These are phyloP conservation scores for Atherinosoma microstoma DNA, from an alignment of 2,797 vertebrate genomes.

Conservation along the genomic window DNA sequence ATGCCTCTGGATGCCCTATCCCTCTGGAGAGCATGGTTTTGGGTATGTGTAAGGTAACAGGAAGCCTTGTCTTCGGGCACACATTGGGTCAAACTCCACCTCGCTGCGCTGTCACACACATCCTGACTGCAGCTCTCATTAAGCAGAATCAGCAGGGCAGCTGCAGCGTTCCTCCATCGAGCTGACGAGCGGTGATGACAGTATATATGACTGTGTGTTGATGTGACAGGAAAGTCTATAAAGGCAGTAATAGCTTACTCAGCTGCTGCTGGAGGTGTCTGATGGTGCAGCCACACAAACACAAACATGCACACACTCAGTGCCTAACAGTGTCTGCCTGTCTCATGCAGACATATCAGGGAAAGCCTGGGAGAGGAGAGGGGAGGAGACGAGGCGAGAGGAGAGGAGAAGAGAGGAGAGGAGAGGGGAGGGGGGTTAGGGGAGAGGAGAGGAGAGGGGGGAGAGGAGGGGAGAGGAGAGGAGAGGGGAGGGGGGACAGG, in stretches of 20 bases:
- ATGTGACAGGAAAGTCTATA: constrained; percentile 13
- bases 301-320: background rate
- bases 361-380: too few species aligned
- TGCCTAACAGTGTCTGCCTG: too few species aligned
- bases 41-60: constrained; percentile 8
- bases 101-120: constrained; percentile 40
- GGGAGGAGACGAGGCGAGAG: too few species aligned
- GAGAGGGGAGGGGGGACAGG: too few species aligned
- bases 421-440: too few species aligned
- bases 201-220: background rate
- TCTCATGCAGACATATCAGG: too few species aligned
- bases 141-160: background rate
- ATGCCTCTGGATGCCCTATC: too few species aligned
- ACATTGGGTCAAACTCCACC: constrained; percentile 34
- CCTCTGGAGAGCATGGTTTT: background rate
- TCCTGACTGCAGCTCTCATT: constrained; percentile 25
- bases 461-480: too few species aligned
- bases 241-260: constrained; percentile 22
- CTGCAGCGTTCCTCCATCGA: constrained; percentile 5
- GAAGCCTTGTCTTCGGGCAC: constrained; percentile 8
- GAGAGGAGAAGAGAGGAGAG: too few species aligned
- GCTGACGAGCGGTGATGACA: constrained; percentile 42
- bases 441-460: too few species aligned
- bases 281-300: constrained; percentile 5
- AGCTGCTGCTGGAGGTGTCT: constrained; percentile 7